Evolutionary conservation across 2,113 vertebrate species (phyloP).

Genomic region (Tyrannus savana): DNA sequence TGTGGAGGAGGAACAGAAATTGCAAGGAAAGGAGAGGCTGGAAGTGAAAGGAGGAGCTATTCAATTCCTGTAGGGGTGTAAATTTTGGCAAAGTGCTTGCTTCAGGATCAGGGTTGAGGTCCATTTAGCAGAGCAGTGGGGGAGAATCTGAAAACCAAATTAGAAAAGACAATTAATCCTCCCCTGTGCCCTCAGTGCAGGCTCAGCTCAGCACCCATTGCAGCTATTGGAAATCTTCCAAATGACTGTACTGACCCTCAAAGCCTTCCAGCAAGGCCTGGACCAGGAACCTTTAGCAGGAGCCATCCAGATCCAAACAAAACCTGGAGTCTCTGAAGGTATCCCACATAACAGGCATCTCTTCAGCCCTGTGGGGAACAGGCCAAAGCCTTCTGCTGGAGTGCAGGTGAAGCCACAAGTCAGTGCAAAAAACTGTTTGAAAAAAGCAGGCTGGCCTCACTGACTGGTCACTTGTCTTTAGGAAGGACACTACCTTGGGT

Average conservation of each 20-base stretch:
- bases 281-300: not conserved
- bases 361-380: not conserved
- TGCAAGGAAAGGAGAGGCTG: not conserved
- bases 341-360: not conserved
- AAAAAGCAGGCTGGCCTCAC: not conserved
- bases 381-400: not conserved
- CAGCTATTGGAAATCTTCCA: not conserved
- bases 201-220: not conserved
- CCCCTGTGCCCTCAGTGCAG: not conserved
- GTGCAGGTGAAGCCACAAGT: not conserved
- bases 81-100: constrained; percentile 1
- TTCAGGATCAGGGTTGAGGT: constrained; percentile 26
- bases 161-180: not conserved
- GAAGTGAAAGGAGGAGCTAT: not conserved
- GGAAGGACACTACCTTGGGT: not conserved
- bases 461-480: not conserved
- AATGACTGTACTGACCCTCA: not conserved
- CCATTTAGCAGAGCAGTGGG: constrained; percentile 44
- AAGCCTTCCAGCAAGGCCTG: not conserved
- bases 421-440: not conserved
- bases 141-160: constrained; percentile 19
- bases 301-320: not conserved
- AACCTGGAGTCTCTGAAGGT: not conserved
- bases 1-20: constrained; percentile 4
- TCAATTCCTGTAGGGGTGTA: not conserved